Evolutionary conservation across 2,888 invertebrate genomes (phyloP), one percentile per base, ranked within the genome.

Genomic region (Drosophila anomalata): DNA sequence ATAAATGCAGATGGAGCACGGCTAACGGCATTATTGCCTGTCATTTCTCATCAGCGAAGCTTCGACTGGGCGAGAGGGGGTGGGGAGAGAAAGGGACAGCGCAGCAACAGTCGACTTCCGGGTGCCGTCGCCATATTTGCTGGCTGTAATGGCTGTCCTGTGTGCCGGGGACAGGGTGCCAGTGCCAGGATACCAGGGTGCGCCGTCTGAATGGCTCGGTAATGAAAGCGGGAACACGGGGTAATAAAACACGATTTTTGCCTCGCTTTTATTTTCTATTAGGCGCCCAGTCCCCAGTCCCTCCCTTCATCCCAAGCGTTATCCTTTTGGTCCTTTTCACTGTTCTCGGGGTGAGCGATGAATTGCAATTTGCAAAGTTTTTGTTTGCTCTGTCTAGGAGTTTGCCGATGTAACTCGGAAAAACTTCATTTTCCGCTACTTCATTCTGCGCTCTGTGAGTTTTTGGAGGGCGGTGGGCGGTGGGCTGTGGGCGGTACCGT

Each of bases 1-100:
- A 87, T 89, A 87, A 87, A 89, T 89, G 88, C 80, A 85, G 79
- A 85, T 85, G 78, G 78, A 79, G 86, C 68, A 76, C 52, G 76
- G 89, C 86, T 75, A 69, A 71, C 75, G 76, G 77, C 84, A 77
- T 79, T 82, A 89, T 79, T 86, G 89, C 78, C 83, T 84, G 89
- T 81, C 81, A 83, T 87, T 87, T 79, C 78, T 90, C 89, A 85
- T 90, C 41, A 42, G 41, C 14, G 20, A 42, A 3, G 41, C 14
- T 42, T 48, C 50, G 54, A 33, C 33, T 29, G 63, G 39, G 2
- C 1, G 11, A 29, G 14, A 9, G 22, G 12, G 39, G 11, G 17
- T 3, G 17, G 29, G 36, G 20, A 36, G 31, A 17, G 36, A 22
- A 7, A 71, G 71, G 47, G 75, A 59, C 20, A 39, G 47, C 31